Base-by-base conservation (phyloP, 2,113 vertebrate species). In the Hipposideros armiger region DNA sequence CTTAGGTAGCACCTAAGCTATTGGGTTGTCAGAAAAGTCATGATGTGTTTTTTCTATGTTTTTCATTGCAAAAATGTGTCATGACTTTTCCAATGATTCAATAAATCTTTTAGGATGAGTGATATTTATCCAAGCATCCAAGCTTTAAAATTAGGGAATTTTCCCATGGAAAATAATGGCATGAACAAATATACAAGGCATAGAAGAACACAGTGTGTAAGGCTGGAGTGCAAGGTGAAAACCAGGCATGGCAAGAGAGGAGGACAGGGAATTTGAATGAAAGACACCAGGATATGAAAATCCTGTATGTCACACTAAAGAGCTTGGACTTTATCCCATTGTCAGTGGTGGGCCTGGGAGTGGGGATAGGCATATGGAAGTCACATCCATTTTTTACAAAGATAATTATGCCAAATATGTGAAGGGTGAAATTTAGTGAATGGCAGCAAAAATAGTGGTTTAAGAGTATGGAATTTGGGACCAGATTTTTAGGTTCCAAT, bases 301-400 rank as follows among this genome's bases (percentile, higher is more conserved):
- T 20, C 7, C 14, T 67, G 0, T 13, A n/a, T 56, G 17, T 54
- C 47, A 72, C 16, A 76, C 24, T 40, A 42, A 62, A 84, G 8
- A 36, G 20, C 4, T 74, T 83, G 30, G 7, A 3, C 58, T 70
- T 11, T 86, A 62, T 77, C 7, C 1, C 5, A 24, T 45, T 52
- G 28, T 74, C 36, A 64, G 0, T 58, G 28, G 4, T 56, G 2
- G 0, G 22, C 3, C 0, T 20, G 7, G 30, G 7, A 19, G 6
- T 73, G 5, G 3, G 42, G 32, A 32, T 28, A 42, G 19, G 14
- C 81, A 3, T 45, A n/a, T 3, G 7, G 13, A 7, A 58, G 17
- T 30, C n/a, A 73, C 26, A 47, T 60, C 11, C n/a, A 3, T 66
- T 66, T n/a, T 90, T 87, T 66, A 80, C 42, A 54, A 86, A 82